These are phyloP conservation scores for Sphaeramia orbicularis DNA, from an alignment of 2,797 vertebrate species.

Conservation along the genomic window DNA sequence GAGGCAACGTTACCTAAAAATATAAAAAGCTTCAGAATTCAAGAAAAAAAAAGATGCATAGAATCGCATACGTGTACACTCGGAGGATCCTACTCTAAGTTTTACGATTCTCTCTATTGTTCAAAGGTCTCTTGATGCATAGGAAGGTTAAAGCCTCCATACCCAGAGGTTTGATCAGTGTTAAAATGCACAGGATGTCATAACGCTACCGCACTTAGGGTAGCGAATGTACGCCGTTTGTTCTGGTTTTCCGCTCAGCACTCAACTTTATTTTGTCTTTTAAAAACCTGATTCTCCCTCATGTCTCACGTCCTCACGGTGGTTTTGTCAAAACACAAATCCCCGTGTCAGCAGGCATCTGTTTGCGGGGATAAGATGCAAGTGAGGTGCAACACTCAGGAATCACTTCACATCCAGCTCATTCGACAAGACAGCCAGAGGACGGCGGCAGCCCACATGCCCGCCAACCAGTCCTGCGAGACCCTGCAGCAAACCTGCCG, in stretches of 20 bases:
- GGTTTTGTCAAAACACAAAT: conserved; percentile 41
- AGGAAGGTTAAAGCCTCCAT: conserved; percentile 13
- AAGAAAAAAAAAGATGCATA: conserved; percentile 6
- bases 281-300: conserved; percentile 22
- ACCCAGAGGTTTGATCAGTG: neutral
- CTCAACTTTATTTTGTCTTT: neutral
- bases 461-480: conserved; percentile 42
- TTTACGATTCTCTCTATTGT: no score
- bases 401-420: conserved; percentile 58
- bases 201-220: conserved; percentile 10
- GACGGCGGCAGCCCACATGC: conserved; percentile 56
- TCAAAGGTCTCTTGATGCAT: conserved; percentile 20
- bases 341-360: conserved; percentile 60
- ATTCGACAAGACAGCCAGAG: conserved; percentile 61
- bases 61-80: conserved; percentile 6
- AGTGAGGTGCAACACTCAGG: conserved; percentile 56
- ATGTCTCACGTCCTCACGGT: conserved; percentile 28
- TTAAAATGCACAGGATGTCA: conserved; percentile 17
- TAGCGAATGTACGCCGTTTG: conserved; percentile 3
- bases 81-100: conserved; percentile 17
- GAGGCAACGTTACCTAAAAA: conserved; percentile 42
- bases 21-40: conserved; percentile 22
- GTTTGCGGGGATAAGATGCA: conserved; percentile 70
- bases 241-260: conserved; percentile 11
- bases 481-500: conserved; percentile 53